These are phyloP conservation scores for Illadopsis cleaveri DNA, from an alignment of 2,113 vertebrate species.

Conservation along the genomic window DNA sequence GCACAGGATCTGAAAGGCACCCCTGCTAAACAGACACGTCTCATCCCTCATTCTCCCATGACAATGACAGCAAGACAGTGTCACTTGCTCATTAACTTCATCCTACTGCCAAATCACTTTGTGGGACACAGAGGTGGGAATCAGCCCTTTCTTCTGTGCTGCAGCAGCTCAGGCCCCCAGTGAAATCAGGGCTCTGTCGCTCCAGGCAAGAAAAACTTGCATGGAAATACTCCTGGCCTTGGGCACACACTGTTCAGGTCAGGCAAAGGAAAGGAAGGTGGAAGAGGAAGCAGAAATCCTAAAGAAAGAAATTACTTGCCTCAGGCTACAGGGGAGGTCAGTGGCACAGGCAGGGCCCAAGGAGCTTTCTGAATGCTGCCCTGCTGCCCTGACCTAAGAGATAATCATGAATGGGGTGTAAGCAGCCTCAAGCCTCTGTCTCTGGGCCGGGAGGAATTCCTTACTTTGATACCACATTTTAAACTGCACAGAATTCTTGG, in stretches of 20 bases:
- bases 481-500: not conserved
- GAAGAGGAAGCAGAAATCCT: slow-evolving; percentile 11
- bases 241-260: not conserved
- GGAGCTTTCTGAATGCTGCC: not conserved
- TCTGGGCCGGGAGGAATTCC: not conserved
- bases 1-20: not conserved
- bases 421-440: not conserved
- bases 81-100: not conserved
- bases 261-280: not conserved
- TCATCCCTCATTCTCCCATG: not conserved
- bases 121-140: not conserved
- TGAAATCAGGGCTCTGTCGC: not conserved
- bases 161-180: not conserved
- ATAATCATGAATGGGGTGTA: not conserved
- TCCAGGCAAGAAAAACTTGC: not conserved
- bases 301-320: not conserved
- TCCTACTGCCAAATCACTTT: not conserved
- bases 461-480: slow-evolving; percentile 39
- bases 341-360: slow-evolving; percentile 5
- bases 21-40: not conserved
- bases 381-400: not conserved
- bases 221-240: slow-evolving; percentile 19
- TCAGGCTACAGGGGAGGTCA: slow-evolving; percentile 40
- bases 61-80: not conserved
- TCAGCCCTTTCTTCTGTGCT: not conserved